A percentile compares a stretch with the other conserved stretches of the same genome.
Evolutionary conservation across 1,140 invertebrate species (phyloP).

Genomic region (Trachymyrmex septentrionalis): DNA sequence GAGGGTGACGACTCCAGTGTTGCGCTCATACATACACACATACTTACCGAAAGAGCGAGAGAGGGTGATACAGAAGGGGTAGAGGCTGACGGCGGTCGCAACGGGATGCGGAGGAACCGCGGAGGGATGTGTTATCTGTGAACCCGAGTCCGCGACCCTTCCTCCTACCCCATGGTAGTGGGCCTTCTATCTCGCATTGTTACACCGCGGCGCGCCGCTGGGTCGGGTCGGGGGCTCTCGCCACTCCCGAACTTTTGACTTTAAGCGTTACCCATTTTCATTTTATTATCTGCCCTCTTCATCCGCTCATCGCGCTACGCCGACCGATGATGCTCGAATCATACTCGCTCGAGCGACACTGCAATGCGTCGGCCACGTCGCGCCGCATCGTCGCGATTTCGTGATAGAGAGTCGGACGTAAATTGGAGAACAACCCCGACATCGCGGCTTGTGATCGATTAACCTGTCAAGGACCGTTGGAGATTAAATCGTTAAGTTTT

Average conservation of each 20-base stretch:
- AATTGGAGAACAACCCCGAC: neutral
- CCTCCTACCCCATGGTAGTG: constrained; percentile 68
- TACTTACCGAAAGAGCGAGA: constrained; percentile 28
- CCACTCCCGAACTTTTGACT: constrained; percentile 78
- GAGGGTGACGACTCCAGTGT: constrained; percentile 72
- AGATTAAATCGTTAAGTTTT: constrained; percentile 29
- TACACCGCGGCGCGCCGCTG: constrained; percentile 70
- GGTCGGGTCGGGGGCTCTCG: constrained; percentile 73
- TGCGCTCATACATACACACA: constrained; percentile 2
- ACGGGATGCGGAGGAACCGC: constrained; percentile 58
- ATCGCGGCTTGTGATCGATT: constrained; percentile 14
- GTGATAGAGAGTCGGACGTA: neutral
- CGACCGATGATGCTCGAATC: neutral
- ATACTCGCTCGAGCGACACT: neutral
- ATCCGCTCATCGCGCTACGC: constrained; percentile 69
- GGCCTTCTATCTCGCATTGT: constrained; percentile 81
- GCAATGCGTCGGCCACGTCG: neutral
- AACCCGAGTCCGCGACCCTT: constrained; percentile 75
- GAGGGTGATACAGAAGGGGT: constrained; percentile 5
- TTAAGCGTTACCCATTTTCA: constrained; percentile 82
- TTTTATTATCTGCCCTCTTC: constrained; percentile 84
- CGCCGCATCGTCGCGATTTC: neutral
- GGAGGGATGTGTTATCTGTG: constrained; percentile 80
- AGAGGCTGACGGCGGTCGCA: constrained; percentile 42
- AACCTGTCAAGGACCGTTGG: neutral